Evolutionary conservation across 2,888 invertebrate species (phyloP), one percentile per base, ranked within the genome.

Genomic region (Erpobdella octoculata): DNA sequence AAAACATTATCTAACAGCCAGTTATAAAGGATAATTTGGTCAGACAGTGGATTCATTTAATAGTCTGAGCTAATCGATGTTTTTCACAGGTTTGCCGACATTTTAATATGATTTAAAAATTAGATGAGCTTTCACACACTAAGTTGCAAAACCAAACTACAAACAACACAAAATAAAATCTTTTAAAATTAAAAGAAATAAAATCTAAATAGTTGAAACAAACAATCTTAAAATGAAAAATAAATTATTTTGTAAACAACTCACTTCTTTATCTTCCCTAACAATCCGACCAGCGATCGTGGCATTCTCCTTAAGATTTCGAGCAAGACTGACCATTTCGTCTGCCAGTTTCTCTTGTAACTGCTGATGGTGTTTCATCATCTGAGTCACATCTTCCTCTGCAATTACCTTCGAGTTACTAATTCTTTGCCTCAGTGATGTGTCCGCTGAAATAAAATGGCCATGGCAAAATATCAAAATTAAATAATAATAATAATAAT

Each of bases 321-420:
- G 88, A 0, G 94, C 91, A 77, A 95, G 86, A 72, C 88, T 85
- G n/a, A 96, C 86, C 91, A 97, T 93, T 79, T 95, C 93, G 78
- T 93, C 91, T 0, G 95, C 92, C 33, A 96, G 89, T 81, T 91
- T 91, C 79, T 92, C 92, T 80, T 96, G 95, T 84, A 91, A 88
- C 76, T 90, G 88, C 79, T 91, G 89, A 80, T 96, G 92, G 82
- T 91, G 90, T 79, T 91, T 89, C 70, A 95, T 85, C 15, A 93
- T 84, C 35, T 90, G 88, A 80, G 92, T 92, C 75, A 92, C 86
- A 79, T 92, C 91, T 25, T 76, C 76, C 28, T 78, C 78, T 25
- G 35, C 28, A n/a, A 35, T 33, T n/a, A n/a, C n/a, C 46, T n/a
- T n/a, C n/a, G n/a, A n/a, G 28, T 53, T 53, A 53, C 21, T 8